Base-by-base conservation (phyloP, 1,140 invertebrate species). In the Gonatopus flavifemur region DNA sequence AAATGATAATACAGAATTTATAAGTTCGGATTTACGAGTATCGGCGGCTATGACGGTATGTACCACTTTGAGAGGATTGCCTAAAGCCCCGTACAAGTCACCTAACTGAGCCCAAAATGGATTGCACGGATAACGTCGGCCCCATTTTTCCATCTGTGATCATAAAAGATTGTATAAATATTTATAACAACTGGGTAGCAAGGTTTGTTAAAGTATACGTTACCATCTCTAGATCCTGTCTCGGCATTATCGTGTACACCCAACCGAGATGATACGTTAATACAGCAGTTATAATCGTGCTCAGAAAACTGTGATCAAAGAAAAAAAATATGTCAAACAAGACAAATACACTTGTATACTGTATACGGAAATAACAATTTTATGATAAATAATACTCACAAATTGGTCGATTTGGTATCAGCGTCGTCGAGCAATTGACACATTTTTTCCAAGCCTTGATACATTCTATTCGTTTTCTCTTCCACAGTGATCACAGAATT, bases 221-320 rank as follows among this genome's bases (percentile, higher is more conserved):
- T 70, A 77, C 75, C 67, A 65, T 47, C 51, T 66, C 60, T 28
- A 59, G 57, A 55, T 72, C 67, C 4, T 49, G 53, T 18, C 64
- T 44, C 20, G 76, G 68, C 42, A 75, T 52, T 10, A 92, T 86
- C 0, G 90, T 93, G 18, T 88, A 84, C 38, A 94, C 90, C 93
- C 93, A 95, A 2, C 91, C 90, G 15, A 94, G 81, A 74, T 96
- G 93, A 77, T 94, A 84, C 0, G 91, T 94, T 35, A 95, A 75
- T 19, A 95, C 87, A 46, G 90, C 90, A 4, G 91, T 95, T 18
- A 95, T 70, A 41, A 95, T 79, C 12, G 90, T 93, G 69, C 91
- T 94, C 44, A 95, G 82, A 77, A 96, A 96, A 80, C 93, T 96
- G 80, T 46, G 83, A 84, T 31, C 59, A 18, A 49, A 15, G 44